Evolutionary conservation across 2,797 vertebrate species (phyloP).

Genomic region (Brotula barbata): DNA sequence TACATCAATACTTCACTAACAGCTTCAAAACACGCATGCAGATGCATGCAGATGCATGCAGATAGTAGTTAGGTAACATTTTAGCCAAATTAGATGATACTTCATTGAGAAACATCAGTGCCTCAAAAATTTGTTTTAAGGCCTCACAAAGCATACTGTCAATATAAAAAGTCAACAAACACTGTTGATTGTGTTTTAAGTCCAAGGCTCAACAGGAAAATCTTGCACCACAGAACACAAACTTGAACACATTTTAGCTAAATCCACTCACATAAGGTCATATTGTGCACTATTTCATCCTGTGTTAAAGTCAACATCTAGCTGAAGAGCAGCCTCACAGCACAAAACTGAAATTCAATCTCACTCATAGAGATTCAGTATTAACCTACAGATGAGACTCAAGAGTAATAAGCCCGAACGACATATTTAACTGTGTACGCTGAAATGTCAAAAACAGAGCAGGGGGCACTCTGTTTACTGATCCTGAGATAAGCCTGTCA

Average conservation of each 20-base stretch:
- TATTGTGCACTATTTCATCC: background rate
- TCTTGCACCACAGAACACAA: constrained; percentile 9
- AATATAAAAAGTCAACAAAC: background rate
- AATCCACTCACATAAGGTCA: constrained; percentile 8
- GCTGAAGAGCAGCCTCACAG: constrained; percentile 4
- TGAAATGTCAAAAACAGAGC: too few species aligned
- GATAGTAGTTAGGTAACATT: too few species aligned
- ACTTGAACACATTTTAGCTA: constrained; percentile 12
- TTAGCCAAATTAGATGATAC: background rate
- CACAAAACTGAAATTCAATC: too few species aligned
- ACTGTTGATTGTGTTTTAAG: background rate
- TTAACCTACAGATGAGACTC: too few species aligned
- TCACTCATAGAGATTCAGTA: too few species aligned
- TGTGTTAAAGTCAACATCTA: constrained; percentile 6
- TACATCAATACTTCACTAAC: too few species aligned
- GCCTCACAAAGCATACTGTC: background rate
- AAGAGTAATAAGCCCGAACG: too few species aligned
- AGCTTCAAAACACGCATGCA: too few species aligned
- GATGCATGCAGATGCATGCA: too few species aligned
- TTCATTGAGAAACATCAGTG: background rate
- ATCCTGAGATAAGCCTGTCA: too few species aligned
- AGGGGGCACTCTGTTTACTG: too few species aligned
- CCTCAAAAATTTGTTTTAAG: background rate
- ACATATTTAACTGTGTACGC: too few species aligned
- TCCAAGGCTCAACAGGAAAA: constrained; percentile 2